Conservation (phyloP, 2,113 vertebrate species). For the Deroptyus accipitrinus region DNA sequence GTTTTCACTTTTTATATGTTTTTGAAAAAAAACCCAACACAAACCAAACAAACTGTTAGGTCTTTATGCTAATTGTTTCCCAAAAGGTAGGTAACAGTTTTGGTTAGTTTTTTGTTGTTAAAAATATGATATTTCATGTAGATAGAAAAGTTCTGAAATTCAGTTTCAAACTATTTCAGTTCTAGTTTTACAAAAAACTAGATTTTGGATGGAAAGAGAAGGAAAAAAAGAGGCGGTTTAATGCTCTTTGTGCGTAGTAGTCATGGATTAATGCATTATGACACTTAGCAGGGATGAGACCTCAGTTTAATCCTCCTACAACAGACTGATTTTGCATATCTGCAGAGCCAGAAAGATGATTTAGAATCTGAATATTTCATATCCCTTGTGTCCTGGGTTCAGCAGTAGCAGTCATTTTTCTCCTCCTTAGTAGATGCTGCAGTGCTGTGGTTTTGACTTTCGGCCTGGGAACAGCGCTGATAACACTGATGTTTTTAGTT, state of each 20-base stretch:
- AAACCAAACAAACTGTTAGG: background rate
- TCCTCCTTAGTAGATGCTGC: no score
- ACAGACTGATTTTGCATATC: background rate
- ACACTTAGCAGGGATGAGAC: background rate
- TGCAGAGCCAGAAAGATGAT: background rate
- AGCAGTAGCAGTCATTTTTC: no score
- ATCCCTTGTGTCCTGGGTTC: background rate
- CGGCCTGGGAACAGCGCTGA: no score
- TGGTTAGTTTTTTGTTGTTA: background rate
- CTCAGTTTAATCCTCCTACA: background rate
- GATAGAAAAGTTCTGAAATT: background rate
- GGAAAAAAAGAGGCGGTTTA: background rate
- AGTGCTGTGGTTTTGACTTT: no score
- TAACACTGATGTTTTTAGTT: no score
- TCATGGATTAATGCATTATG: background rate
- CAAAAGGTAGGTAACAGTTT: background rate
- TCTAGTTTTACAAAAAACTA: background rate
- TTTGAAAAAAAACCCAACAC: background rate
- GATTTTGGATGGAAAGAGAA: background rate
- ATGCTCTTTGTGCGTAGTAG: background rate
- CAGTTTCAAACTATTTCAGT: background rate
- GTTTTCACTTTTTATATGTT: background rate
- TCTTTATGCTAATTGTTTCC: background rate
- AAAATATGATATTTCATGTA: background rate
- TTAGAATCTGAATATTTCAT: constrained; percentile 1